These are phyloP conservation scores for Xiphophorus birchmanni DNA, from an alignment of 2,797 vertebrate species.

Conservation along the genomic window DNA sequence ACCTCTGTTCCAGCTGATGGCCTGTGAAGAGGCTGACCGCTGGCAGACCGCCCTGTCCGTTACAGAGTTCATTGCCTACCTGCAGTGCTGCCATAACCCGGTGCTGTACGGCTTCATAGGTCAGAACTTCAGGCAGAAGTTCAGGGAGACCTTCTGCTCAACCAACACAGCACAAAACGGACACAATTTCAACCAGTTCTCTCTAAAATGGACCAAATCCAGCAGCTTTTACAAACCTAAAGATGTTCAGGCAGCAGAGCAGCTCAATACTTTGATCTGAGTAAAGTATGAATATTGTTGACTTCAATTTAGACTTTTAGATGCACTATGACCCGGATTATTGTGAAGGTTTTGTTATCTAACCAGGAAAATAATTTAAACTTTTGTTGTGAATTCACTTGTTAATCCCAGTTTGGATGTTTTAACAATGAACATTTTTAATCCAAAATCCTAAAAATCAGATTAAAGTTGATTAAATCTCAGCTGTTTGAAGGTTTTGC, in stretches of 20 bases:
- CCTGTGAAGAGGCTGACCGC: background rate
- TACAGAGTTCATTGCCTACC: slow-evolving; percentile 86
- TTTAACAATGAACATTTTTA: background rate
- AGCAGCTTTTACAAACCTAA: fast-evolving
- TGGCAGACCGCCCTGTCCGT: slow-evolving; percentile 49
- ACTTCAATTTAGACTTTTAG: background rate
- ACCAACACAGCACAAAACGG: fast-evolving
- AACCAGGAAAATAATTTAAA: background rate
- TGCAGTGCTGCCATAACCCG: slow-evolving; percentile 94
- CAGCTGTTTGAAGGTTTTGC: background rate
- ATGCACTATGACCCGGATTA: background rate
- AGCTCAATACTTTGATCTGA: background rate
- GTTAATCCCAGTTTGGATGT: background rate
- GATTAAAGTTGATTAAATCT: background rate
- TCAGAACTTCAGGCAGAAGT: slow-evolving; percentile 89
- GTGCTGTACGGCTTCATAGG: slow-evolving; percentile 93
- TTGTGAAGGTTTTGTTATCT: background rate
- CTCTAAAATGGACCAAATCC: fast-evolving
- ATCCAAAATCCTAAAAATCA: background rate
- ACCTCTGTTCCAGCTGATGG: slow-evolving; percentile 65
- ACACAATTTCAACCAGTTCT: fast-evolving
- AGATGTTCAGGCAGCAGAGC: background rate
- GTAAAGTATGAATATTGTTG: background rate
- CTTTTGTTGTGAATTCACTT: background rate
- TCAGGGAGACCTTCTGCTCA: slow-evolving; percentile 59